Base-by-base conservation (phyloP, 2,888 invertebrate species). In the Pimpla rufipes region DNA sequence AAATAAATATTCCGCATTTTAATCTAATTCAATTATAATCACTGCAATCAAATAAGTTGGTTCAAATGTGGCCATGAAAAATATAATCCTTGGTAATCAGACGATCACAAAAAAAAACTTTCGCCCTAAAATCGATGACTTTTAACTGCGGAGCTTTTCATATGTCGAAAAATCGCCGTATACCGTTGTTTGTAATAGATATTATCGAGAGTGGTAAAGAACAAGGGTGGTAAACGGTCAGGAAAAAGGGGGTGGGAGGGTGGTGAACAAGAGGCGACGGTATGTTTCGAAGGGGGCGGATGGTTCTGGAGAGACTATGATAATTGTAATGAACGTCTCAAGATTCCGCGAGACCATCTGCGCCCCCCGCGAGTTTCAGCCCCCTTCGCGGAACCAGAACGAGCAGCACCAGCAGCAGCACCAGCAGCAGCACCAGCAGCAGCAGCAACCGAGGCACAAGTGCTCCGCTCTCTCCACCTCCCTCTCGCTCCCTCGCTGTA, bases 301-400 rank as follows among this genome's bases (percentile, higher is more conserved):
- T 85, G 88, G 89, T 90, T 92, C 90, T 92, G 93, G 89, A 89
- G 88, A 89, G 88, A 88, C 90, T 90, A 91, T 92, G 93, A 93
- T 93, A 93, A 93, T 93, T 93, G 92, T 93, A 93, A 93, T 92
- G 93, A 93, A 93, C 92, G 92, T 91, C 91, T 91, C 88, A 89
- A 92, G 91, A 92, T 91, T 91, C 90, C 87, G 88, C 89, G 88
- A 89, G 90, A 92, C 92, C 93, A 93, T 93, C 93, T 93, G 93
- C 92, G 93, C 88, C 91, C 91, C 87, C 84, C 79, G 66, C 81
- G 77, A 77, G 64, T 81, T 81, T 67, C 77, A 62, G 55, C 71
- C 70, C 79, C 77, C 78, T 66, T 66, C 81, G 64, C 47, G 79
- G 71, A 81, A 73, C 79, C 78, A 77, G 79, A 68, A 77, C 79